Evolutionary conservation across 2,113 vertebrate species (phyloP), one percentile per base, ranked within the genome.

Genomic region (Dermatemys mawii): DNA sequence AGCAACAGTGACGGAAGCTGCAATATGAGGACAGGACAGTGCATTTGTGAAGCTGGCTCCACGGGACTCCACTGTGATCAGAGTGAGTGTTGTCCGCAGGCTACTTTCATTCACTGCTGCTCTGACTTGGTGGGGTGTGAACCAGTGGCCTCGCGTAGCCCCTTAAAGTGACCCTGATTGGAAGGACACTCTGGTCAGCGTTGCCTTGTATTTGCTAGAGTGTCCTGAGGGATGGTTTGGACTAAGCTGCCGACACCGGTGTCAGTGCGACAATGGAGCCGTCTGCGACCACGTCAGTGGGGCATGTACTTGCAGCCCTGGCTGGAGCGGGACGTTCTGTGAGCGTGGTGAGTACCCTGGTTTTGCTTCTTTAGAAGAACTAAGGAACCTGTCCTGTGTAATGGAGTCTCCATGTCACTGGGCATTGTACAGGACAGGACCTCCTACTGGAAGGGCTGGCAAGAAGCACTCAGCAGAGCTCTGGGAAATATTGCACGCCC

Each of bases 271-370:
- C 70, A 98, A 99, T 0, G 97, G 97, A 29, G 99, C 98, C 0
- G 75, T 96, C 76, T 99, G 99, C 22, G 99, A 99, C 97, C 99
- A 99, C 0, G 97, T 99, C 97, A 99, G 99, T 0, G 99, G 99
- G 11, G 99, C 99, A 22, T 99, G 99, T 26, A 99, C 98, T 17
- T 99, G 99, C 93, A 96, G 95, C 19, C 96, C 98, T 0, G 99
- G 99, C 93, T 99, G 99, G 99, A 96, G 99, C 1, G 99, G 99
- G 38, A 99, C 98, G 11, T 99, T 99, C 97, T 99, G 99, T 11
- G 99, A 99, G 95, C 99, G 98, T 1, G 54, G 99, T 99, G 91
- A 97, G 99, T 83, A 2, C 22, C 73, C 6, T 1, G 48, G 50
- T 19, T 4, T 14, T 35, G 19, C 19, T 53, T 11, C 50, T 53